These are phyloP conservation scores for Lypha dubia DNA, from an alignment of 2,888 invertebrate species.

Conservation along the genomic window DNA sequence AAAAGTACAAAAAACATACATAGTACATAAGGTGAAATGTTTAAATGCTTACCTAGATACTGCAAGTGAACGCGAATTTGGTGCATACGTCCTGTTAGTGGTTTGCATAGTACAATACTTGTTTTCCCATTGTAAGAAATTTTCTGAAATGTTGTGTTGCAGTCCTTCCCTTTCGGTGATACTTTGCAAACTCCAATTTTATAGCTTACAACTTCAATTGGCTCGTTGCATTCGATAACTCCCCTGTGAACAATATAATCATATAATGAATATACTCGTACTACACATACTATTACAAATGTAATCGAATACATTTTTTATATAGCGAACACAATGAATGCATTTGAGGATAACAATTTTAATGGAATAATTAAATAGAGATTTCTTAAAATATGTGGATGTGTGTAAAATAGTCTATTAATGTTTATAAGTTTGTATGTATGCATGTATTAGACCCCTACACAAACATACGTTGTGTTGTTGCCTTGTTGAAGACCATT, in stretches of 20 bases:
- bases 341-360: slow-evolving; percentile 38
- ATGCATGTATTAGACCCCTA: not conserved
- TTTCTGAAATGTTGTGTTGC: slow-evolving; percentile 94
- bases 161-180: slow-evolving; percentile 95
- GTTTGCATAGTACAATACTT: slow-evolving; percentile 96
- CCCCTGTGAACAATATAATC: slow-evolving; percentile 84
- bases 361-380: slow-evolving; percentile 54
- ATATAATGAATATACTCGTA: slow-evolving; percentile 15
- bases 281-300: not conserved
- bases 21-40: too few species aligned
- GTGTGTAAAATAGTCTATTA: not conserved
- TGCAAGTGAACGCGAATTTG: slow-evolving; percentile 99
- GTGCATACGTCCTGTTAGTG: slow-evolving; percentile 98
- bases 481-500: too few species aligned
- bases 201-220: slow-evolving; percentile 96
- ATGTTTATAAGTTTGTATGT: not conserved
- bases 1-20: too few species aligned
- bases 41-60: slow-evolving; percentile 89
- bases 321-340: not conserved
- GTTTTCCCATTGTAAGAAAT: slow-evolving; percentile 94
- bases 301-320: not conserved
- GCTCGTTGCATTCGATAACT: slow-evolving; percentile 92
- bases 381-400: not conserved
- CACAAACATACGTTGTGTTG: too few species aligned
- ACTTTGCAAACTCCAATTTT: slow-evolving; percentile 98